Percentiles rank a stretch among this genome's conserved stretches.
Evolutionary conservation across 2,888 invertebrate species (phyloP).

Genomic region (Heliconius aoede): DNA sequence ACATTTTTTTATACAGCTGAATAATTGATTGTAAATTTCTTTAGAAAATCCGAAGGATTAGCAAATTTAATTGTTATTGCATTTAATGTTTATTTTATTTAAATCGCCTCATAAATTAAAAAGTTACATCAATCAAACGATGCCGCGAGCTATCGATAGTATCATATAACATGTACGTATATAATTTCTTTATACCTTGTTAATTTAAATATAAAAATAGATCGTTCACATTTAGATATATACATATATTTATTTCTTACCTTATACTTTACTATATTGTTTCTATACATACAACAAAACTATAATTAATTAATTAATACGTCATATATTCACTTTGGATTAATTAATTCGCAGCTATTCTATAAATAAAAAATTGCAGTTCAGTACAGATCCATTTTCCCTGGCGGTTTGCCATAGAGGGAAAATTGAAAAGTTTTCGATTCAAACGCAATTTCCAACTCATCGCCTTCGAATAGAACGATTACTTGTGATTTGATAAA

Average conservation of each 20-base stretch:
- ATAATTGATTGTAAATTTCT: too few species aligned
- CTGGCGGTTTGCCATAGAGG: slow-evolving; percentile 39
- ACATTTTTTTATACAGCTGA: too few species aligned
- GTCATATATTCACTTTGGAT: not conserved
- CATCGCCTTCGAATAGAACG: slow-evolving; percentile 48
- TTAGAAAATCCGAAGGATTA: too few species aligned
- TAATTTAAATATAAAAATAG: too few species aligned
- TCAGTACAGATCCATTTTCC: slow-evolving; percentile 33
- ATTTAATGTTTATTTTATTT: too few species aligned
- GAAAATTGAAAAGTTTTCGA: slow-evolving; percentile 56
- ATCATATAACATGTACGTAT: too few species aligned
- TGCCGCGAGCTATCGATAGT: too few species aligned
- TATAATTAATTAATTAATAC: not conserved
- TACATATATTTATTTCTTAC: not conserved
- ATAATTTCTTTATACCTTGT: too few species aligned
- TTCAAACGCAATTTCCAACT: slow-evolving; percentile 53
- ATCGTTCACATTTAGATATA: not conserved
- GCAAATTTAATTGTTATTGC: too few species aligned
- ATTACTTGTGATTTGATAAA: slow-evolving; percentile 46
- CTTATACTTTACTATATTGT: too few species aligned
- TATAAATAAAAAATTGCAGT: slow-evolving; percentile 27
- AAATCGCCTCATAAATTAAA: too few species aligned
- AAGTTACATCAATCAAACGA: too few species aligned
- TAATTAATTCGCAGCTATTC: slow-evolving; percentile 15
- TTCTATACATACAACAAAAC: not conserved